Evolutionary conservation across 2,113 vertebrate genomes (phyloP), one percentile per base, ranked within the genome.

Genomic region (Peromyscus polionotus): DNA sequence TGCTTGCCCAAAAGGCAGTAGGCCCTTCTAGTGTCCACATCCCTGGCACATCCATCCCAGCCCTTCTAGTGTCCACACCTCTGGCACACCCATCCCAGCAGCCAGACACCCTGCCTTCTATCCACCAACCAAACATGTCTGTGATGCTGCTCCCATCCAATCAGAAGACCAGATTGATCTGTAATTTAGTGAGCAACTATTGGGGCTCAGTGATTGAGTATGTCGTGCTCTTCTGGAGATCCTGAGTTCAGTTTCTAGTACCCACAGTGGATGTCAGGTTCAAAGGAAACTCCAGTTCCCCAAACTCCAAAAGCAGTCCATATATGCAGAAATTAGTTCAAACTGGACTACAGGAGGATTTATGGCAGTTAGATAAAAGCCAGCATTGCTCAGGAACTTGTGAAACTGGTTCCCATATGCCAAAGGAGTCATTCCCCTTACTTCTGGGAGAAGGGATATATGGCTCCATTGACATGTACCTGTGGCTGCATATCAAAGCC

Each of bases 81-180:
- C 51, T 2, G 13, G 8, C 48, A 42, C 36, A 42, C 42, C 42
- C 42, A 42, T 42, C 79, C 51, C n/a, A 72, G n/a, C 20, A 39
- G 63, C 90, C 17, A 42, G 65, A 39, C 4, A 20, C 0, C n/a
- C 54, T 79, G 70, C 22, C 12, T 42, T 5, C 89, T 5, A 14
- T 48, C 26, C 16, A 20, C 36, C 16, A 20, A 26, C 24, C 16
- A 42, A 48, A 54, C 7, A 0, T 6, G 9, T 20, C 28, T 19
- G 2, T 20, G 1, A 9, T 36, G 6, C 0, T 59, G 20, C 6
- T 68, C 4, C 8, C 28, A 3, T 0, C 26, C 48, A 4, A 2
- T 48, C n/a, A 7, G 57, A 86, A 51, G 54, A 39, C 39, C 72
- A 61, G 2, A 26, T 14, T 67, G 24, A 3, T 0, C 0, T 1